Percentiles rank a stretch among this genome's conserved stretches.
phyloP scores from a whole-genome alignment of 2,113 vertebrate species.

The Parus major region DNA sequence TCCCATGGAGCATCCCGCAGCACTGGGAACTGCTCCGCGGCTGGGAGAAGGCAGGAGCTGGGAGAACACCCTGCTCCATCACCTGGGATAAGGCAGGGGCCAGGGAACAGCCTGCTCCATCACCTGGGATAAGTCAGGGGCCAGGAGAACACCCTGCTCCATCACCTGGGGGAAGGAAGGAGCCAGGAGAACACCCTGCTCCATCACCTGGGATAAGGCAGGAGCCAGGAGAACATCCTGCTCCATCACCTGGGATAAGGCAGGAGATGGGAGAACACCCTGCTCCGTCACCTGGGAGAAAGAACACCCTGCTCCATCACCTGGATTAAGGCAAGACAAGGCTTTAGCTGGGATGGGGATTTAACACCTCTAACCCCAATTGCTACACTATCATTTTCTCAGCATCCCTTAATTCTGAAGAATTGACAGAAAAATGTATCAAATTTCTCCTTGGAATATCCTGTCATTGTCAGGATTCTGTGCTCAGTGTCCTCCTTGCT shows the following conservation, averaged over 20 bases:
- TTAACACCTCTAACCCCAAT: not conserved
- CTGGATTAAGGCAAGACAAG: not conserved
- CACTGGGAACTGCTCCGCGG: rapidly evolving
- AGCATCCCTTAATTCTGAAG: not conserved
- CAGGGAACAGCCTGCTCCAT: not conserved
- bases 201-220: rapidly evolving
- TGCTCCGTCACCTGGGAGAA: rapidly evolving
- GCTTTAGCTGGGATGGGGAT: rapidly evolving
- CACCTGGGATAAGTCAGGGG: rapidly evolving
- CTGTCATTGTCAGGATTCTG: rapidly evolving
- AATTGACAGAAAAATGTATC: rapidly evolving
- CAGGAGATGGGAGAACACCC: rapidly evolving
- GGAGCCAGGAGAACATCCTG: rapidly evolving
- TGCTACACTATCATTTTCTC: rapidly evolving
- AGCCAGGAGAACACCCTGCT: rapidly evolving
- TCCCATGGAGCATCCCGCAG: not conserved
- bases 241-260: rapidly evolving
- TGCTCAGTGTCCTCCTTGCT: not conserved
- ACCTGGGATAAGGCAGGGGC: rapidly evolving
- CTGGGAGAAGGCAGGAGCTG: not conserved
- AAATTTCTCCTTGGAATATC: rapidly evolving
- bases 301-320: rapidly evolving
- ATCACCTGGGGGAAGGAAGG: not conserved
- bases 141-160: not conserved
- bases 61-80: not conserved